These are phyloP conservation scores for Cladopsammia gracilis DNA, from an alignment of 64 coral and sea anemone species.

Conservation along the genomic window DNA sequence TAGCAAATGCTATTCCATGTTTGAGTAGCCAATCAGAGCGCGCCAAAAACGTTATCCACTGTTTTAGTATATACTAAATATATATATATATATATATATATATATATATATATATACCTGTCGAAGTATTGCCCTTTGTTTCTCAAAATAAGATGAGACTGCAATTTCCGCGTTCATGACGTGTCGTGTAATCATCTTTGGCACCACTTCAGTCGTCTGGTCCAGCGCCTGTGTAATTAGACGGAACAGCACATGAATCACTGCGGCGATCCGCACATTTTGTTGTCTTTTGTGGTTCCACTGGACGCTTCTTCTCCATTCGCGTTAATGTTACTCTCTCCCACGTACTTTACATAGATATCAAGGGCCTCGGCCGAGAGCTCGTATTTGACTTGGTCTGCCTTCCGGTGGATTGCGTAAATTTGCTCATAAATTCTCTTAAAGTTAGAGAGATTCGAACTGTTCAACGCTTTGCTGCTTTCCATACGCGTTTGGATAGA, in stretches of 20 bases:
- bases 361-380: not conserved
- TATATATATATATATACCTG: too few species aligned
- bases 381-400: not conserved
- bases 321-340: not conserved
- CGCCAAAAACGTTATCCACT: too few species aligned
- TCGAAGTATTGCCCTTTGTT: too few species aligned
- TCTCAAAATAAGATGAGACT: too few species aligned
- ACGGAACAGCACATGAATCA: not conserved
- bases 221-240: not conserved
- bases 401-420: not conserved
- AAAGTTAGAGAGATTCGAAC: not conserved
- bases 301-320: not conserved
- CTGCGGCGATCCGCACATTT: not conserved
- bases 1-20: too few species aligned
- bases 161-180: too few species aligned
- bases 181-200: not conserved
- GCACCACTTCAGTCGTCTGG: not conserved
- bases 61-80: too few species aligned
- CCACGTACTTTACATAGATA: not conserved
- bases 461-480: not conserved
- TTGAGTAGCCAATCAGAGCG: too few species aligned
- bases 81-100: too few species aligned
- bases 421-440: not conserved
- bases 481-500: not conserved
- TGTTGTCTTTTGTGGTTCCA: not conserved